Base-by-base conservation (phyloP, 2,888 invertebrate species). In the Myathropa florea region DNA sequence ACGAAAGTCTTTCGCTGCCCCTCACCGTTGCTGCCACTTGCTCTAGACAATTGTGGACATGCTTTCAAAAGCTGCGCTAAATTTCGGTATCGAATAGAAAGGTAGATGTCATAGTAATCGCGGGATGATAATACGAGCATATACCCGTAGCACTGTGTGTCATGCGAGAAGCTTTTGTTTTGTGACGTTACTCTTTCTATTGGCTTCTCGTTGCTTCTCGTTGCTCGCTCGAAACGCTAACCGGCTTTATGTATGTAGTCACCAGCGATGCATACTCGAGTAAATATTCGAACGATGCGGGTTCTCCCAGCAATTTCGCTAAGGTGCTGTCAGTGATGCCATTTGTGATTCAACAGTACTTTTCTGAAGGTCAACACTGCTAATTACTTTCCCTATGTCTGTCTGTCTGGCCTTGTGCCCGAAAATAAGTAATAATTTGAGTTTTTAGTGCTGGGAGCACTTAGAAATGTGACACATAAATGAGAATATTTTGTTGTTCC, bases 121-220 rank as follows among this genome's bases (percentile, higher is more conserved):
- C 68, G 46, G 57, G 60, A 23, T 18, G 63, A 61, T 33, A 30
- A 46, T 26, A 24, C 57, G 24, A 59, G 46, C 46, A 46, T 18
- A n/a, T 33, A 39, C 70, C 57, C n/a, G 36, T 39, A 33, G 28
- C 9, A 39, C 9, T 28, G 21, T 39, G 14, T 80, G 12, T 80
- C 80, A 80, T 80, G 80, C 53, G 80, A 80, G 57, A 57, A 83
- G 76, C 76, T 76, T 77, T 80, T 63, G 9, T 2, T 64, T 23
- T 10, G 1, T 64, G 36, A 36, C 36, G 23, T 59, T n/a, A 12
- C 36, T 21, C 12, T 26, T 21, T 76, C 12, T 12, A 18, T 24
- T 26, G 53, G 55, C 46, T 36, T 57, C 64, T 59, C 24, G 46
- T 53, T 61, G 14, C 6, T 46, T 26, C 21, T 23, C 4, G 24